phyloP scores from a whole-genome alignment of 2,888 invertebrate genomes.

The Petrolisthes manimaculis region DNA sequence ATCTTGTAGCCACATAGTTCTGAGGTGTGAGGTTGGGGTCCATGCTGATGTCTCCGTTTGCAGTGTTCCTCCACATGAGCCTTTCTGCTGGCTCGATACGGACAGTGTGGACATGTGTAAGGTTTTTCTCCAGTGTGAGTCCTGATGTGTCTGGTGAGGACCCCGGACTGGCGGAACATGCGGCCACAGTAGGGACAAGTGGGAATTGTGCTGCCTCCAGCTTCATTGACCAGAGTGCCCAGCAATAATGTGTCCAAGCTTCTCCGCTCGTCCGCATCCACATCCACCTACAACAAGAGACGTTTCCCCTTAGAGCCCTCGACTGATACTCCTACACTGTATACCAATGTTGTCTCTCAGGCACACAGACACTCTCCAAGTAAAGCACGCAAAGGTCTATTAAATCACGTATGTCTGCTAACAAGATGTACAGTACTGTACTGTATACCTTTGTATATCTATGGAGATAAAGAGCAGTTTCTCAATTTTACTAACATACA shows the following conservation, averaged over 20 bases:
- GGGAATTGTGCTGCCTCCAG: constrained; percentile 13
- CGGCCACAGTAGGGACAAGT: constrained; percentile 59
- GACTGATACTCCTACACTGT: constrained; percentile 2
- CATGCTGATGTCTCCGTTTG: constrained; percentile 31
- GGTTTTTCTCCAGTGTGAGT: constrained; percentile 58
- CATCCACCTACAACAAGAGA: constrained; percentile 58
- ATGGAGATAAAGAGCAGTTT: too few relatives aligned
- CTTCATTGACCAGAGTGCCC: constrained; percentile 36
- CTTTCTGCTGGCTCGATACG: constrained; percentile 51
- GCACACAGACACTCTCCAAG: background rate
- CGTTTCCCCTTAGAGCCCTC: constrained; percentile 45
- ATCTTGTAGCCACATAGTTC: constrained; percentile 23
- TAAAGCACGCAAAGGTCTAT: too few relatives aligned
- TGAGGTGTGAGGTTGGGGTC: constrained; percentile 6
- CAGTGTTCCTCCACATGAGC: constrained; percentile 56
- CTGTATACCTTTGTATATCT: background rate
- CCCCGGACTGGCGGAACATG: constrained; percentile 56
- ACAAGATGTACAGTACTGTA: background rate
- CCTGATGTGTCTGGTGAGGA: constrained; percentile 56
- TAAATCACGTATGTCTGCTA: too few relatives aligned
- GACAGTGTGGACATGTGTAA: constrained; percentile 49
- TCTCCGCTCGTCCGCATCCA: constrained; percentile 48
- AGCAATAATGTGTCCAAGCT: constrained; percentile 36
- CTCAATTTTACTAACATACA: too few relatives aligned
- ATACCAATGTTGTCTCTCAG: background rate